These are phyloP conservation scores for Drosophila yakuba DNA, from an alignment of 1,140 invertebrate genomes.

Conservation along the genomic window DNA sequence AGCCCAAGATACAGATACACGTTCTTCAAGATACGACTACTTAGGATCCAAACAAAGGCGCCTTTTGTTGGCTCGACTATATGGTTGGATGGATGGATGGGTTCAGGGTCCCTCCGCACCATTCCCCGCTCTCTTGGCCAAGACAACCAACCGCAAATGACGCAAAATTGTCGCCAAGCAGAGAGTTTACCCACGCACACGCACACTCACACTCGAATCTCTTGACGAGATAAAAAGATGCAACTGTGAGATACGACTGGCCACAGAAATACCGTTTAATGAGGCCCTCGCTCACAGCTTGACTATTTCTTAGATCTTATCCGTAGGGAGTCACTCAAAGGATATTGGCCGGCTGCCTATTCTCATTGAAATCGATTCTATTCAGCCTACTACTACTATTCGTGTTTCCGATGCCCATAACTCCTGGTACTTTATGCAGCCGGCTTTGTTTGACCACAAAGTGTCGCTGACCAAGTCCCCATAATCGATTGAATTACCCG, in stretches of 20 bases:
- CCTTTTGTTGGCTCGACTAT: conserved; percentile 44
- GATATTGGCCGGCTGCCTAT: conserved; percentile 44
- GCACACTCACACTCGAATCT: conserved; percentile 2
- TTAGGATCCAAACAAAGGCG: conserved; percentile 57
- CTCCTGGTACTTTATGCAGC: conserved; percentile 50
- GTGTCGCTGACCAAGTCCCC: conserved; percentile 27
- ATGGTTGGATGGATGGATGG: conserved; percentile 37
- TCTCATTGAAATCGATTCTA: conserved; percentile 46
- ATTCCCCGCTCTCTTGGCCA: conserved; percentile 30
- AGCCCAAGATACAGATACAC: conserved; percentile 28
- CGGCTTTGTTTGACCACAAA: conserved; percentile 57
- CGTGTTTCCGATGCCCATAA: conserved; percentile 39
- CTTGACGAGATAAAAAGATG: conserved; percentile 63
- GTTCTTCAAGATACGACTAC: conserved; percentile 39
- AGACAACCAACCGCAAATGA: conserved; percentile 53
- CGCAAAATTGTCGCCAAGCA: conserved; percentile 57
- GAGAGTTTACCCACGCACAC: conserved; percentile 45
- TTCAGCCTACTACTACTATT: conserved; percentile 23
- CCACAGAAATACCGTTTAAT: conserved; percentile 71
- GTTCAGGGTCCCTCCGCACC: conserved; percentile 11
- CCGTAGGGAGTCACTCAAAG: conserved; percentile 46
- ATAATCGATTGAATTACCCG: conserved; percentile 36
- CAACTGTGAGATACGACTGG: conserved; percentile 52
- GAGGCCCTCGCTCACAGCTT: conserved; percentile 56
- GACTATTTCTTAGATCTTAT: conserved; percentile 57